phyloP scores from a whole-genome alignment of 2,113 vertebrate species.

The Furnarius figulus region DNA sequence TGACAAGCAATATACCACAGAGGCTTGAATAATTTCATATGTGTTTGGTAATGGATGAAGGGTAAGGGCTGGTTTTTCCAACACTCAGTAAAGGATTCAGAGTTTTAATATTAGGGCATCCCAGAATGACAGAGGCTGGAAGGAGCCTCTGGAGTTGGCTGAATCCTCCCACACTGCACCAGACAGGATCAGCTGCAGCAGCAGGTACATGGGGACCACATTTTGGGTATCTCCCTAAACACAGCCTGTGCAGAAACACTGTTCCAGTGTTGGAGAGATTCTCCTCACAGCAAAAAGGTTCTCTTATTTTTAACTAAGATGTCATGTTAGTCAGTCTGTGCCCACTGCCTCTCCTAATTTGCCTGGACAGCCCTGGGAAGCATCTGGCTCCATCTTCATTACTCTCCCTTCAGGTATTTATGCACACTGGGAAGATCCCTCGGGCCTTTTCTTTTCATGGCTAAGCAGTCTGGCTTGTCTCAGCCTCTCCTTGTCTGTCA shows the following conservation, averaged over 20 bases:
- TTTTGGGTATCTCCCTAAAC: not conserved
- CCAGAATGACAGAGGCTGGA: not conserved
- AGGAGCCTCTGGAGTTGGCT: not conserved
- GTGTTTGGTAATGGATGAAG: not conserved
- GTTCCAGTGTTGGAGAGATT: not conserved
- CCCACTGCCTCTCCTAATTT: not conserved
- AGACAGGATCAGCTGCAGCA: not conserved
- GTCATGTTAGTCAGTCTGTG: not conserved
- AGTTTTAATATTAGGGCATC: not conserved
- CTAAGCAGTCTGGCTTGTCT: not conserved
- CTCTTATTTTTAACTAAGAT: not conserved
- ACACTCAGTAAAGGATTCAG: not conserved
- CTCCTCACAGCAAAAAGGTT: not conserved
- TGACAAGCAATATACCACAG: not conserved
- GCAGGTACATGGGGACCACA: not conserved
- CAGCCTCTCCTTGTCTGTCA: not conserved
- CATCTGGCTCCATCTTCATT: not conserved
- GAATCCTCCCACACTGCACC: not conserved
- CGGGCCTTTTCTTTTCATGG: fast-evolving
- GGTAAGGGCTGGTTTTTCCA: not conserved
- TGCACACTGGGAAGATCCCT: not conserved
- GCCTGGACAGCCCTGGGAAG: not conserved
- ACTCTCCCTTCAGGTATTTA: not conserved
- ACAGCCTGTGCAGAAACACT: not conserved
- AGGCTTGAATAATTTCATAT: not conserved